Percentiles rank a stretch among this genome's conserved stretches.
Conservation (phyloP, 2,888 invertebrate species). For the Odontomyia ornata region DNA sequence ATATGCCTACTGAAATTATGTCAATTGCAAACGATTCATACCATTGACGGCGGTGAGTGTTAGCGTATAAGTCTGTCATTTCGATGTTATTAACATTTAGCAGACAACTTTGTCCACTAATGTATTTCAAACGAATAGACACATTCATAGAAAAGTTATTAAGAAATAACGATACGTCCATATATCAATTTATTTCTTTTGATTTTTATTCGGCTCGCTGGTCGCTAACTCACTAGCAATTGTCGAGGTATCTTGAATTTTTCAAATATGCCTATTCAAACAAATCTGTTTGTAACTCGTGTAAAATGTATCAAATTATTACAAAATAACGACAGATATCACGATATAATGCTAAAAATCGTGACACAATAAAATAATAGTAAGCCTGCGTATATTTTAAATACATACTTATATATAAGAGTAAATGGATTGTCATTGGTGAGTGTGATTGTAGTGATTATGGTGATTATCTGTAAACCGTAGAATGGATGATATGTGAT, state of each 20-base stretch:
- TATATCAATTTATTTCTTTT: not conserved
- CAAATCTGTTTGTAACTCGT: not conserved
- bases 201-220: not conserved
- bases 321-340: conserved; percentile 5
- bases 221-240: not conserved
- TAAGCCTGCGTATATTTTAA: not conserved
- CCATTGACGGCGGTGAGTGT: not conserved
- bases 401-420: too few relatives aligned
- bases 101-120: not conserved
- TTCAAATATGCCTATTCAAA: not conserved
- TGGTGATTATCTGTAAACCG: not conserved
- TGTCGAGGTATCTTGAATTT: not conserved
- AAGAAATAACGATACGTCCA: not conserved
- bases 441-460: not conserved
- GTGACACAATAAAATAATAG: conserved; percentile 1
- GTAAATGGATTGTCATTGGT: not conserved
- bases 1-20: conserved; percentile 2
- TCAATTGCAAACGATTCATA: not conserved
- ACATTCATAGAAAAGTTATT: not conserved
- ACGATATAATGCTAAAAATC: not conserved
- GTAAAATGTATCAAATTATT: conserved; percentile 4
- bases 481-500: too few relatives aligned
- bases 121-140: not conserved
- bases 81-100: not conserved
- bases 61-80: not conserved